Evolutionary conservation across 2,797 vertebrate species (phyloP), one percentile per base, ranked within the genome.

Genomic region (Setipinna tenuifilis): DNA sequence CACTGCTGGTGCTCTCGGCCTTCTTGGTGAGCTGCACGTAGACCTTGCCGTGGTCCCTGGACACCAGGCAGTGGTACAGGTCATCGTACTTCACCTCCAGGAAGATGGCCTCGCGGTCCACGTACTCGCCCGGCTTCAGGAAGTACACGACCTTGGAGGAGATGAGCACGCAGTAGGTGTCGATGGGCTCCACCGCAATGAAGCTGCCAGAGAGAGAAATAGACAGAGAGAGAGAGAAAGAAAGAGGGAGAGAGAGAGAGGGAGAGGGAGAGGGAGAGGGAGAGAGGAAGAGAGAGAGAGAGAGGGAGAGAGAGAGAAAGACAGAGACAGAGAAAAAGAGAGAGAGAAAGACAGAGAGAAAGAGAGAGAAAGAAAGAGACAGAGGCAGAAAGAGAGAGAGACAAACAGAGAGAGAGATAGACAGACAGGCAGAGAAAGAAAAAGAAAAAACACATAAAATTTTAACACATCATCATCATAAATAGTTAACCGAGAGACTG

Each of bases 1-100:
- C 98, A 0, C 98, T 99, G 83, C 97, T 96, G 0, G 94, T 96
- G 90, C 90, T 98, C 59, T 97, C 97, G 0, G 98, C 98, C 91
- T 98, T 99, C 94, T 98, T 99, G 4, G 98, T 99, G 87, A 99
- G 94, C 93, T 99, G 98, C 82, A 99, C 96, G 0, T 99, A 99
- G 0, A 98, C 96, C 25, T 97, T 98, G 28, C 98, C 98, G 0
- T 98, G 98, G 90, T 99, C 98, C 91, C 96, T 98, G 9, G 97
- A 99, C 88, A 99, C 97, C 12, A 99, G 96, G 91, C 98, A 99
- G 93, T 99, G 98, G 91, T 98, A 99, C 71, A 99, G 97, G 88
- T 99, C 97, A 0, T 99, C 98, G 0, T 99, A 99, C 88, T 97
- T 99, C 88, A 99, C 97, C 91, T 99, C 98, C 0, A 99, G 95